Base-by-base conservation (phyloP, 2,888 invertebrate species). In the Brachyptera risi region DNA sequence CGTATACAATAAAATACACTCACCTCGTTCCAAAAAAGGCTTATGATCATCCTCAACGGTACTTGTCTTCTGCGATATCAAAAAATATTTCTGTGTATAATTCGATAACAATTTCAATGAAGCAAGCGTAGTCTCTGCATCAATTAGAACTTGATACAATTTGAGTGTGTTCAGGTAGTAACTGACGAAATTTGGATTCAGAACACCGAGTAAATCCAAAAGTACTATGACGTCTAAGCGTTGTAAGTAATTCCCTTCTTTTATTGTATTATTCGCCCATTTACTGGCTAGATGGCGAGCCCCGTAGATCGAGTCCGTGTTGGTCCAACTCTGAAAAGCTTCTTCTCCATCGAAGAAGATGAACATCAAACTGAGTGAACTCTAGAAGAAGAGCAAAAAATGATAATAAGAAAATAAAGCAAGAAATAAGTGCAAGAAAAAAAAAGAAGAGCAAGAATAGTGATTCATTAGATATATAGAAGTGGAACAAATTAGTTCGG, bases 321-420 rank as follows among this genome's bases (percentile, higher is more conserved):
- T n/a, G n/a, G n/a, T n/a, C n/a, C n/a, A n/a, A n/a, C n/a, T n/a
- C n/a, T n/a, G n/a, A n/a, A n/a, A n/a, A n/a, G n/a, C n/a, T n/a
- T n/a, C n/a, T n/a, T n/a, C n/a, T n/a, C 99, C 99, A 71, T 99
- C 99, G 71, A 99, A 94, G 79, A 99, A 99, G 67, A 99, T 77
- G 65, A 97, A 82, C 84, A 94, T 95, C 26, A 92, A 75, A 68
- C 85, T 85, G 0, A 88, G 69, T 50, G 77, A 71, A 38, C 69
- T 59, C 77, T 78, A 66, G 67, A 63, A 31, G 31, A 31, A 11
- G 11, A 31, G n/a, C n/a, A n/a, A n/a, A n/a, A n/a, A n/a, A n/a
- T n/a, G n/a, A n/a, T n/a, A n/a, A n/a, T n/a, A n/a, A n/a, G n/a
- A n/a, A n/a, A n/a, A n/a, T n/a, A n/a, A n/a, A n/a, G n/a, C n/a